Base-by-base conservation (phyloP, 1,140 invertebrate species). In the Neocloeon triangulifer region DNA sequence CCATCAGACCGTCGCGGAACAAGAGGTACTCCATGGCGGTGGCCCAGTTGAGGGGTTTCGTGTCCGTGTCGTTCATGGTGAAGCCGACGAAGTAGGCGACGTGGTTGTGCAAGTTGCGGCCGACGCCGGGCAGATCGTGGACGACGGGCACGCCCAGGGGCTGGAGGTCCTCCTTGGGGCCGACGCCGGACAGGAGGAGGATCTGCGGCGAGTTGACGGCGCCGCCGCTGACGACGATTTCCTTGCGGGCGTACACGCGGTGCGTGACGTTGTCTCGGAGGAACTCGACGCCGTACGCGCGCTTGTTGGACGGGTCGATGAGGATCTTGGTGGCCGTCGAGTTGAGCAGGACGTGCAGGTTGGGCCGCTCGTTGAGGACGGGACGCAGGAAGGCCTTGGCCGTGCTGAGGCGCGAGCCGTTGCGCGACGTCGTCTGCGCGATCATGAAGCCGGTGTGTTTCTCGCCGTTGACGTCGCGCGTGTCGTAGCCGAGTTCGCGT, bases 51-150 rank as follows among this genome's bases (percentile, higher is more conserved):
- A 82, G 56, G 0, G 76, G 69, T 0, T 72, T 62, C 0, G 73
- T 80, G 41, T 79, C 73, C 19, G 78, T 75, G 41, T 85, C 75
- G 30, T 84, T 77, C 10, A 85, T 73, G 14, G 65, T 60, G 52
- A 82, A 88, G 42, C 64, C 68, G 1, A 79, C 47, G 37, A 75
- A 70, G 49, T 62, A 73, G 3, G 76, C 71, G 0, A 82, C 79
- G 42, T 86, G 82, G 47, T 85, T 84, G 41, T 84, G 79, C 1
- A 92, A 62, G 55, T 91, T 91, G 37, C 69, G 64, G 0, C 86
- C 85, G 3, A 91, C 85, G 0, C 71, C 73, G 0, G 78, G 80
- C 5, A 91, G 57, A 43, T 78, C 56, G 36, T 78, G 74, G 2
- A 81, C 49, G 0, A 67, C 51, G 0, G 64, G 60, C 0, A 82